Evolutionary conservation across 2,888 invertebrate genomes (phyloP).

Genomic region (Lissonota sp.): DNA sequence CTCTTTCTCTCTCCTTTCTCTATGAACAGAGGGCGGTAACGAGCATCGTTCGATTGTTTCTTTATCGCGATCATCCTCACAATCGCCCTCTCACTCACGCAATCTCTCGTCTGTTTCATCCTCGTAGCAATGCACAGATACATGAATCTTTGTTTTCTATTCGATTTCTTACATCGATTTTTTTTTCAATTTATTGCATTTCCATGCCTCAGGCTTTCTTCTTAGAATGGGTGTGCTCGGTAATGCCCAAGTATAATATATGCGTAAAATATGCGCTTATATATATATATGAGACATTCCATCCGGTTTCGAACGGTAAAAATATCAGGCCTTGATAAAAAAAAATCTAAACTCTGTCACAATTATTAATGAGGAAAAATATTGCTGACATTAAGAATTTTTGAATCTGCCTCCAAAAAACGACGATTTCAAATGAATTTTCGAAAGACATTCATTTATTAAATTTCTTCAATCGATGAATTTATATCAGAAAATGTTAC

Average conservation of each 20-base stretch:
- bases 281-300: background rate
- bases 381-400: too few species aligned
- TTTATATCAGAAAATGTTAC: too few species aligned
- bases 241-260: conserved; percentile 29
- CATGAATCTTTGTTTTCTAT: conserved; percentile 18
- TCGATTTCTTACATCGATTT: conserved; percentile 4
- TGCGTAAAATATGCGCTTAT: background rate
- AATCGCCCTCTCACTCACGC: conserved; percentile 66
- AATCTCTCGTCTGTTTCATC: conserved; percentile 50
- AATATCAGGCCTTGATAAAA: too few species aligned
- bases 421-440: too few species aligned
- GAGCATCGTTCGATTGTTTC: conserved; percentile 78
- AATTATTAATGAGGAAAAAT: too few species aligned
- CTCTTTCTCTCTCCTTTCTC: background rate
- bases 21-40: conserved; percentile 64
- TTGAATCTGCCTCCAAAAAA: too few species aligned
- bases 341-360: too few species aligned
- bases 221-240: conserved; percentile 58
- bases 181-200: conserved; percentile 28
- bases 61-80: conserved; percentile 80
- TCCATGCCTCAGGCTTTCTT: conserved; percentile 53
- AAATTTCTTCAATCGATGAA: too few species aligned
- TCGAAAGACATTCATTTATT: too few species aligned
- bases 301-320: too few species aligned
- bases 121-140: background rate